A percentile compares a stretch with the other conserved stretches of the same genome.
Conservation (phyloP, 2,797 vertebrate genomes). For the Euthynnus affinis region DNA sequence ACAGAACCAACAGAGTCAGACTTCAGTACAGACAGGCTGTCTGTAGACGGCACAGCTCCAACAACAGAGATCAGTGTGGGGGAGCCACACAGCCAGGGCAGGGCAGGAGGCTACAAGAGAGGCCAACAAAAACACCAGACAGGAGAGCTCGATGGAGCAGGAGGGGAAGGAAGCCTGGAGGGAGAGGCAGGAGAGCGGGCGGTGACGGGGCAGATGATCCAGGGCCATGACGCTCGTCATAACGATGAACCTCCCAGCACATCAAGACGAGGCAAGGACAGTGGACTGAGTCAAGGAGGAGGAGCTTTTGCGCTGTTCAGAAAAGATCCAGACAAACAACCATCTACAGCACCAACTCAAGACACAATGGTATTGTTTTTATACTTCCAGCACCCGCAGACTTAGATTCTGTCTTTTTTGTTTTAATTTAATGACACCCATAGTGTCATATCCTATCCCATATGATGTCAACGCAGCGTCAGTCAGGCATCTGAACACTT, state of each 20-base stretch:
- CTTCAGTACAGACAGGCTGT: too few relatives aligned
- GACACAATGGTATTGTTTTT: slow-evolving; percentile 54
- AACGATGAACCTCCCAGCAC: background rate
- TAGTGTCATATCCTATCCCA: too few relatives aligned
- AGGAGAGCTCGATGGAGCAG: background rate
- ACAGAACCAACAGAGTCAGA: background rate
- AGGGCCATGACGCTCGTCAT: slow-evolving; percentile 1
- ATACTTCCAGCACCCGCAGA: background rate
- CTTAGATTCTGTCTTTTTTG: background rate
- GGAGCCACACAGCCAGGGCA: background rate
- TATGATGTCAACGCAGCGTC: too few relatives aligned
- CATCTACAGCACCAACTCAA: background rate
- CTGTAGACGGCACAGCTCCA: too few relatives aligned
- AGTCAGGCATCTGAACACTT: too few relatives aligned
- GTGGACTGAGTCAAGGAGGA: slow-evolving; percentile 32
- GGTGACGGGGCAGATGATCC: slow-evolving; percentile 11
- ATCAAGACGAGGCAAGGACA: slow-evolving; percentile 17
- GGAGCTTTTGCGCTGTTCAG: slow-evolving; percentile 58
- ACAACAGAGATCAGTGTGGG: background rate
- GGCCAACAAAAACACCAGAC: slow-evolving; percentile 1
- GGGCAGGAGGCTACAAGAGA: slow-evolving; percentile 13
- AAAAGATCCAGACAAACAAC: slow-evolving; percentile 19
- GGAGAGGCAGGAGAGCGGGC: background rate
- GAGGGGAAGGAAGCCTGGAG: slow-evolving; percentile 25
- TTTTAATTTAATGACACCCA: background rate